Percentiles rank a stretch among this genome's conserved stretches.
These are phyloP conservation scores for Meloidogyne hapla DNA, from an alignment of 1,140 invertebrate species.

Conservation along the genomic window DNA sequence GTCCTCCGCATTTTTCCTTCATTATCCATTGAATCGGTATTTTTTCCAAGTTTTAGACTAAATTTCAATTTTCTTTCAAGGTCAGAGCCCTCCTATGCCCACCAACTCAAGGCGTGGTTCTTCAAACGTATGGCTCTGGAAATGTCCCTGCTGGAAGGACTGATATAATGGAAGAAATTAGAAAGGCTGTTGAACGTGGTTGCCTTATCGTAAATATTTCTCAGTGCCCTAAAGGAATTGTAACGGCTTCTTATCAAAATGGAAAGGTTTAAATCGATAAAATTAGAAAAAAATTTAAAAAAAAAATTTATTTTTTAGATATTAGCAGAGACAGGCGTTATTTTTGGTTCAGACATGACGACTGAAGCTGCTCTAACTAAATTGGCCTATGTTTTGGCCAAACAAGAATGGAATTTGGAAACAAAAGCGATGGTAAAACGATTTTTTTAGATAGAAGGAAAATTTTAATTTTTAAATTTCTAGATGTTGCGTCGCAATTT, in stretches of 20 bases:
- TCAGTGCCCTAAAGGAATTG: slow-evolving; percentile 75
- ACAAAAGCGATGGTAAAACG: slow-evolving; percentile 69
- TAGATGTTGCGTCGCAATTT: slow-evolving; percentile 79
- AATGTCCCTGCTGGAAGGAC: slow-evolving; percentile 81
- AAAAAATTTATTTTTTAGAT: slow-evolving; percentile 61
- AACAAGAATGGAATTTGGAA: slow-evolving; percentile 75
- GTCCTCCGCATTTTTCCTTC: slow-evolving; percentile 84
- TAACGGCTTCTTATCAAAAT: slow-evolving; percentile 79
- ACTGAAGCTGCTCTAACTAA: slow-evolving; percentile 88
- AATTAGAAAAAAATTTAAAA: neutral
- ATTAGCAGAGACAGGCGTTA: slow-evolving; percentile 73
- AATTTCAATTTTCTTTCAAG: slow-evolving; percentile 62
- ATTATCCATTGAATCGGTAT: slow-evolving; percentile 77
- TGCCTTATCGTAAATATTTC: slow-evolving; percentile 89
- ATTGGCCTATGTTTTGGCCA: slow-evolving; percentile 83
- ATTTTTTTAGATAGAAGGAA: neutral
- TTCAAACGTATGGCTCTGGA: slow-evolving; percentile 77
- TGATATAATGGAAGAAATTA: slow-evolving; percentile 78
- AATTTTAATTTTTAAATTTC: slow-evolving; percentile 27
- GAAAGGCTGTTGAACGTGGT: slow-evolving; percentile 75
- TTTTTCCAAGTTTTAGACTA: slow-evolving; percentile 20
- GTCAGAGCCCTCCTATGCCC: slow-evolving; percentile 75
- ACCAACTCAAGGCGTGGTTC: slow-evolving; percentile 80
- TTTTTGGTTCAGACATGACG: slow-evolving; percentile 90
- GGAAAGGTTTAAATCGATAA: slow-evolving; percentile 70